Base-by-base conservation (phyloP, 2,888 invertebrate species). In the Linnaemya tessellans region DNA sequence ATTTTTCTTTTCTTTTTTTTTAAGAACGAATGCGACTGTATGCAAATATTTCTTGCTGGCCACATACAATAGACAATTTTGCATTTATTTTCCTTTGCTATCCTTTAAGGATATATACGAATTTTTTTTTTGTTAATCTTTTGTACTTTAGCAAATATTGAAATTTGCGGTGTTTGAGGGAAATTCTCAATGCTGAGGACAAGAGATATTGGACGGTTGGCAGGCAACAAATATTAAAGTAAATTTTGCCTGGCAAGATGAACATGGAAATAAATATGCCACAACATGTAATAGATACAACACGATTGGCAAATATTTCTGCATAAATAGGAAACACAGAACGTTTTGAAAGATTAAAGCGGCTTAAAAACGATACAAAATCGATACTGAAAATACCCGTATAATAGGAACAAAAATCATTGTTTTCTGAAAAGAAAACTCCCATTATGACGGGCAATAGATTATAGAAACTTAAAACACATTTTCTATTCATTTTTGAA, bases 281-380 rank as follows among this genome's bases (percentile, higher is more conserved):
- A 67, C 64, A 54, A 65, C n/a, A 54, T 49, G 15, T 49, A 56
- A 68, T 51, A 71, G 41, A 43, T 18, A 73, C 43, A 65, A 73
- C 41, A 70, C 25, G 25, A 70, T 38, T 58, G 49, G 62, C 62
- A 71, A 80, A 75, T 71, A 70, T 73, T 56, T 65, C 35, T 71
- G 11, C n/a, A 56, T 18, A 67, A 65, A 60, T 25, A 54, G 38
- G 20, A 65, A 54, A 30, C 11, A 60, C n/a, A 30, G 46, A 60
- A 73, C 11, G 80, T 62, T 73, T 84, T 80, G 30, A 80, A 71
- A 80, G 80, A 80, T 84, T 80, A 80, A 74, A 80, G 58, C 64
- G 46, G 79, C 79, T 84, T 84, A 64, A 68, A 62, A 65, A 30
- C 18, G 38, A 78, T 73, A 22, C 22, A 64, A 77, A 70, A 71